Evolutionary conservation across 2,888 invertebrate species (phyloP).

Genomic region (Oligia fasciuncula): DNA sequence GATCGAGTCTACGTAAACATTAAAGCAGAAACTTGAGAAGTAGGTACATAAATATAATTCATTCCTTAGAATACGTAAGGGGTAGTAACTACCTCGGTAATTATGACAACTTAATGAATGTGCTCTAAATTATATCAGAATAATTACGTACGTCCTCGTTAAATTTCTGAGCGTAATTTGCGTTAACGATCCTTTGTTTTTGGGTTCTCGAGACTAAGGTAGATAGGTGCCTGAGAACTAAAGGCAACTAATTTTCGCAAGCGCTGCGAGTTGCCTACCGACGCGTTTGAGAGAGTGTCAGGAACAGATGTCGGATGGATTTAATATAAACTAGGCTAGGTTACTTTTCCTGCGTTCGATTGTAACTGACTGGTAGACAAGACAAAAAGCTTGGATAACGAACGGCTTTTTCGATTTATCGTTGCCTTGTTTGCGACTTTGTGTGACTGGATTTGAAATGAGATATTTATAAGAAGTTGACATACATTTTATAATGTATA

Average conservation of each 20-base stretch:
- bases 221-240: conserved; percentile 47
- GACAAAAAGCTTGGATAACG: conserved; percentile 53
- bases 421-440: conserved; percentile 49
- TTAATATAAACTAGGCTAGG: conserved; percentile 57
- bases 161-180: conserved; percentile 64
- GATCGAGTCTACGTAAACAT: conserved; percentile 41
- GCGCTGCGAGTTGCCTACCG: conserved; percentile 29
- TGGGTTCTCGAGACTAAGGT: conserved; percentile 49
- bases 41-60: conserved; percentile 47
- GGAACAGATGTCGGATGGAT: conserved; percentile 63
- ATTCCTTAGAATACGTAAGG: conserved; percentile 43
- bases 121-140: conserved; percentile 62
- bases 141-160: conserved; percentile 58
- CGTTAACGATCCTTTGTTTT: conserved; percentile 68
- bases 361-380: conserved; percentile 61
- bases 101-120: conserved; percentile 66
- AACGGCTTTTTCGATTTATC: conserved; percentile 58
- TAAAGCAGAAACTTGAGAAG: conserved; percentile 45
- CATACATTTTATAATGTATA: conserved; percentile 2
- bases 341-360: conserved; percentile 61
- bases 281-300: conserved; percentile 62
- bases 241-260: conserved; percentile 61
- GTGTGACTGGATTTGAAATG: conserved; percentile 47
- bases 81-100: conserved; percentile 54
- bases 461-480: conserved; percentile 24